A percentile compares a stretch with the other conserved stretches of the same genome.
These are phyloP conservation scores for Notodonta ziczac DNA, from an alignment of 2,888 invertebrate species.

Conservation along the genomic window DNA sequence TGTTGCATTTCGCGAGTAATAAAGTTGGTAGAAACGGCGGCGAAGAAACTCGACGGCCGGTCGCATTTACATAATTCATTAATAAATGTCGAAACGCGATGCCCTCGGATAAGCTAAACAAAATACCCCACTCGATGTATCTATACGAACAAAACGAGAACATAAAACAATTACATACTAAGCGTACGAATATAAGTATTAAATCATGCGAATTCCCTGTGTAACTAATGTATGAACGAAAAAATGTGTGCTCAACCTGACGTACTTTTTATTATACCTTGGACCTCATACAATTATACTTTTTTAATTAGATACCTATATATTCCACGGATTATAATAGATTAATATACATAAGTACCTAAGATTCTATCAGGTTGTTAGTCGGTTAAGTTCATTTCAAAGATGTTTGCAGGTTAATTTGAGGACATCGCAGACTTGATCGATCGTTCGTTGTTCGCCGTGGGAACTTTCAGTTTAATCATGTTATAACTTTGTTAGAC, in stretches of 20 bases:
- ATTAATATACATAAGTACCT: not conserved
- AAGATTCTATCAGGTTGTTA: slow-evolving; percentile 7
- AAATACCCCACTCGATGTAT: slow-evolving; percentile 62
- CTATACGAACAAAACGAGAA: slow-evolving; percentile 49
- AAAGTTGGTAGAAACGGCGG: slow-evolving; percentile 58
- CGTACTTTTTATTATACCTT: no score
- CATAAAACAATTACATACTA: slow-evolving; percentile 32
- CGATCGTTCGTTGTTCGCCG: slow-evolving; percentile 7
- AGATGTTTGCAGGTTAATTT: not conserved
- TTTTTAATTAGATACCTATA: no score
- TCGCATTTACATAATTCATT: slow-evolving; percentile 78
- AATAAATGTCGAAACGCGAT: slow-evolving; percentile 73
- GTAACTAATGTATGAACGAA: no score
- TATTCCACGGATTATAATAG: no score
- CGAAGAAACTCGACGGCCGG: slow-evolving; percentile 49
- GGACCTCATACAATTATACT: no score
- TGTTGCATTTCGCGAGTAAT: slow-evolving; percentile 66
- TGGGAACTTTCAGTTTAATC: slow-evolving; percentile 26
- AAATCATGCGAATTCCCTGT: not conserved
- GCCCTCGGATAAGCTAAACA: slow-evolving; percentile 74
- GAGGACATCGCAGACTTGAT: not conserved
- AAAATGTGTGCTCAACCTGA: no score
- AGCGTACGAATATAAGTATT: slow-evolving; percentile 15
- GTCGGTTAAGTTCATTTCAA: slow-evolving; percentile 1
- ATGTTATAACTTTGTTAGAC: slow-evolving; percentile 8